Evolutionary conservation across 2,888 invertebrate genomes (phyloP).

Genomic region (Terebella lapidaria): DNA sequence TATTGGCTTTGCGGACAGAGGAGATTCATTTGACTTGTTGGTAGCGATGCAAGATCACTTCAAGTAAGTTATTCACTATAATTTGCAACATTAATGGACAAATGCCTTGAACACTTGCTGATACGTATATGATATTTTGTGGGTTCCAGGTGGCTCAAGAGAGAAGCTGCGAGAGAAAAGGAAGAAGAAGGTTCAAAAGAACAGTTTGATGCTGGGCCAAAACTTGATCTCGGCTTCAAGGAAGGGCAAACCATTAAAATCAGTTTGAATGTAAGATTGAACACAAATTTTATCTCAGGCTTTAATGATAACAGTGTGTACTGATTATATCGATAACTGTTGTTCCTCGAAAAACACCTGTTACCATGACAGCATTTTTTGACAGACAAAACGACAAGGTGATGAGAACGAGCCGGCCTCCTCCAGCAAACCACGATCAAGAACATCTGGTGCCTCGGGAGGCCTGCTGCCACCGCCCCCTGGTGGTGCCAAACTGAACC

Average conservation of each 20-base stretch:
- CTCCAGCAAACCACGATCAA: not conserved
- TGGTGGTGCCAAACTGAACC: not conserved
- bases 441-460: not conserved
- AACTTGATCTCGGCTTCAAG: conserved; percentile 93
- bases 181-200: conserved; percentile 74
- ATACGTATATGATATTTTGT: not conserved
- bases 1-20: conserved; percentile 92
- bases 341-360: not conserved
- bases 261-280: conserved; percentile 67
- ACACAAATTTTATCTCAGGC: too few relatives aligned
- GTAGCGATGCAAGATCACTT: conserved; percentile 98
- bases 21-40: conserved; percentile 98
- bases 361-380: not conserved
- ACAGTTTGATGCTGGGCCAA: conserved; percentile 64
- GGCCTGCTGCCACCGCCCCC: not conserved
- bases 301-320: not conserved
- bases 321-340: not conserved
- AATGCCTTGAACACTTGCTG: not conserved
- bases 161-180: conserved; percentile 68
- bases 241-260: conserved; percentile 99
- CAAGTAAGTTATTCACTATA: conserved; percentile 58
- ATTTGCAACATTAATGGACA: too few relatives aligned
- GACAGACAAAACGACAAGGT: not conserved
- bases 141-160: conserved; percentile 40
- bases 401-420: not conserved